Conservation (phyloP, 2,888 invertebrate genomes). For the Epirrita christyi region DNA sequence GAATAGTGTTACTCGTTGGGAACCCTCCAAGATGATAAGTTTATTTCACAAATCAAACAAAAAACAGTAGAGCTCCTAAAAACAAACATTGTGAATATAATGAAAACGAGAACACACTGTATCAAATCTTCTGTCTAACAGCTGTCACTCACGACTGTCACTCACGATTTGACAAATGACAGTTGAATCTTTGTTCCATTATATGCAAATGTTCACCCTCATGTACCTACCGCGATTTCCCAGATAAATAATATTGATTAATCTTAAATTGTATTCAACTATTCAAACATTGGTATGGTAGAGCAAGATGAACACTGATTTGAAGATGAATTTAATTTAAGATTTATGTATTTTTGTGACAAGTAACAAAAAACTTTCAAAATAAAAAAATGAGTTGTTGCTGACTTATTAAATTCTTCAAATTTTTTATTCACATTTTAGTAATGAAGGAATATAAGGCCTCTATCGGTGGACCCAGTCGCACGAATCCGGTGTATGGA, state of each 20-base stretch:
- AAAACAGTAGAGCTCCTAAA: too few species aligned
- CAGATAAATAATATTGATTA: slow-evolving; percentile 62
- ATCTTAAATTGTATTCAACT: slow-evolving; percentile 59
- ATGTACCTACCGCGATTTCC: slow-evolving; percentile 54
- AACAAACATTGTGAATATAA: too few species aligned
- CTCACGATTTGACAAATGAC: slow-evolving; percentile 64
- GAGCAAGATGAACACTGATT: slow-evolving; percentile 18
- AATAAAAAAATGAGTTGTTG: too few species aligned
- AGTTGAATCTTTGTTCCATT: slow-evolving; percentile 63
- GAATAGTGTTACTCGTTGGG: too few species aligned
- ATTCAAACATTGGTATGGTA: slow-evolving; percentile 33
- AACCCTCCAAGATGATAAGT: too few species aligned
- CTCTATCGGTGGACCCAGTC: too few species aligned
- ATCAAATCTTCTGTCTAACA: slow-evolving; percentile 36
- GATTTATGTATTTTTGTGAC: background rate
- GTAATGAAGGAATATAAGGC: too few species aligned
- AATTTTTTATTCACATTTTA: too few species aligned
- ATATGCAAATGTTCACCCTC: slow-evolving; percentile 81
- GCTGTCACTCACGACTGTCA: slow-evolving; percentile 50
- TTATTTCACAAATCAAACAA: too few species aligned
- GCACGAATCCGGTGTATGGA: too few species aligned
- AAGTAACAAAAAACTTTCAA: too few species aligned
- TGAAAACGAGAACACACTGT: slow-evolving; percentile 49
- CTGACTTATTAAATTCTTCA: too few species aligned
- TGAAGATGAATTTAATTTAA: background rate